Base-by-base conservation (phyloP, 2,113 vertebrate species). In the Lates calcarifer region DNA sequence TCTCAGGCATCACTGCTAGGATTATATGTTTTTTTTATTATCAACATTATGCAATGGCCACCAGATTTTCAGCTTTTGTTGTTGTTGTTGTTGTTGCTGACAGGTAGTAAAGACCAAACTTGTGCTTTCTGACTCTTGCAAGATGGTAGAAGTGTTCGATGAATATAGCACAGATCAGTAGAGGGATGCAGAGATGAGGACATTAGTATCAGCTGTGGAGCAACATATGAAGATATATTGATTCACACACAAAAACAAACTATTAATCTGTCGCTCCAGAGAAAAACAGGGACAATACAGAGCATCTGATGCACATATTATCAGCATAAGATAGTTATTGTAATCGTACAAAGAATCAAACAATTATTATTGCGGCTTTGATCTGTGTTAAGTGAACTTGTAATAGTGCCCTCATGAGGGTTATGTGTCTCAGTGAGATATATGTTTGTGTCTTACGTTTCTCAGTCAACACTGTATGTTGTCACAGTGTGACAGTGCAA, bases 11-110 rank as follows among this genome's bases (percentile, higher is more conserved):
- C 55, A 70, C 31, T 43, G 53, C 72, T 45, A 39, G n/a, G 57
- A 86, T 83, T 86, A 80, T 64, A 39, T 71, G 0, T 5, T 55
- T 82, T 89, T 56, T 89, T 86, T 85, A 88, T 89, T 87, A 73
- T 84, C 68, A 88, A 75, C 88, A 90, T 51, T 61, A 74, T 79
- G 76, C 63, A 84, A 69, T 58, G 22, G 68, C 51, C 67, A 76
- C 53, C 41, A 74, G 51, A 83, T 84, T 82, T 77, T 83, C 68
- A 82, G 31, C 69, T 85, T 31, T 66, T 63, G 74, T 47, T n/a
- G 6, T 28, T 20, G 29, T 31, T 60, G 35, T n/a, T 28, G 12
- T 24, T 29, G 39, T 39, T 64, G n/a, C n/a, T 49, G 58, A 79
- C 71, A 74, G 41, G 39, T 75, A 43, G n/a, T 14, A 60, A 43